Evolutionary conservation across 2,797 vertebrate genomes (phyloP).

Genomic region (Iguana delicatissima): DNA sequence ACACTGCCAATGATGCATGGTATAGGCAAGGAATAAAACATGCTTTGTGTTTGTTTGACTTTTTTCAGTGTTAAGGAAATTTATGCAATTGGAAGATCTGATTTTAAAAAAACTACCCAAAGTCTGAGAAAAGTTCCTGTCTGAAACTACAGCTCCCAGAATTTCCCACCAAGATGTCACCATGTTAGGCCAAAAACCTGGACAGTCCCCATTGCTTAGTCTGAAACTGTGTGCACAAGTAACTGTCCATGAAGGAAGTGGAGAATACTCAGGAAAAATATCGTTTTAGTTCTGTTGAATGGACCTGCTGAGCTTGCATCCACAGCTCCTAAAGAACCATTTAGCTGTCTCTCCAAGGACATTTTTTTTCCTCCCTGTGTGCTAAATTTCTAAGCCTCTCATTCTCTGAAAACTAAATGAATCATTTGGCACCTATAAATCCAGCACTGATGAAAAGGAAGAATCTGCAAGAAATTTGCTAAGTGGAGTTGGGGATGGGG

Average conservation of each 20-base stretch:
- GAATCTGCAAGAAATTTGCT: conserved; percentile 10
- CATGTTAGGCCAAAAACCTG: neutral
- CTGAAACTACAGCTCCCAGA: no score
- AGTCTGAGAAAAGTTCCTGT: no score
- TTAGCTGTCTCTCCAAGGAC: no score
- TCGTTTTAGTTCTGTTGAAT: conserved; percentile 16
- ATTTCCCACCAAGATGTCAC: neutral
- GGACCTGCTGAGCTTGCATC: conserved; percentile 11
- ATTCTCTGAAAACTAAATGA: conserved; percentile 36
- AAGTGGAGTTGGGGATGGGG: conserved; percentile 10
- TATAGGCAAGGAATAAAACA: no score
- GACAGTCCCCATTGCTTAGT: neutral
- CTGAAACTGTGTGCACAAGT: neutral
- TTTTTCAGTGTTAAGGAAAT: no score
- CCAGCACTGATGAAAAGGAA: conserved; percentile 11
- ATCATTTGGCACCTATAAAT: conserved; percentile 39
- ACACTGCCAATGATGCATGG: no score
- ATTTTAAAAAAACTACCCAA: no score
- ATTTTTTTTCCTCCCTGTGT: conserved; percentile 21
- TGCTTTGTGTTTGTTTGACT: no score
- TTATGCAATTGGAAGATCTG: no score
- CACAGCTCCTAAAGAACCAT: neutral
- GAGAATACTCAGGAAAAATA: neutral
- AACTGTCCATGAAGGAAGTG: neutral
- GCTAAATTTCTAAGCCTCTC: neutral